Percentiles rank a stretch among this genome's conserved stretches.
Conservation (phyloP, 1,140 invertebrate species). For the Tribolium madens region DNA sequence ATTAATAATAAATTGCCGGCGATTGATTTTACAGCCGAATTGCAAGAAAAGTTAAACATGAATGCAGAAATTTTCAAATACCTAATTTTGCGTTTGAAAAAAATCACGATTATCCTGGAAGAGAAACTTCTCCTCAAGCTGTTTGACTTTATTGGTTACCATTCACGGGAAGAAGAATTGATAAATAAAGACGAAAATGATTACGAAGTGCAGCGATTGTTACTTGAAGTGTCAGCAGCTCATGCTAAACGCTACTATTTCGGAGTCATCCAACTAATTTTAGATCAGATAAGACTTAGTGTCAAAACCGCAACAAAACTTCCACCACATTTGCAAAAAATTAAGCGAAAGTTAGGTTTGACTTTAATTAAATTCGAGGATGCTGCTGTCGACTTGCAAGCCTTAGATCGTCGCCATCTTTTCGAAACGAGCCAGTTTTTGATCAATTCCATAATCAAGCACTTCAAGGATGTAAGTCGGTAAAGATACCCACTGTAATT, state of each 20-base stretch:
- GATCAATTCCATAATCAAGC: constrained; percentile 80
- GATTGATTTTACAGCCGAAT: constrained; percentile 75
- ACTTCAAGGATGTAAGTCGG: constrained; percentile 81
- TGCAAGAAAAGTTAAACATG: constrained; percentile 77
- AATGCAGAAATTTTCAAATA: constrained; percentile 86
- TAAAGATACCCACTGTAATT: neutral
- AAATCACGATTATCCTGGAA: constrained; percentile 87
- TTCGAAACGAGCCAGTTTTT: constrained; percentile 90
- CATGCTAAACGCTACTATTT: constrained; percentile 92
- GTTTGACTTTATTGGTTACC: constrained; percentile 75
- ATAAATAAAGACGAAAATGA: constrained; percentile 78
- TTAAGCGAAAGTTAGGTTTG: constrained; percentile 89
- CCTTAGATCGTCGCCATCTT: constrained; percentile 85
- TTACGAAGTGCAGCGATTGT: constrained; percentile 79
- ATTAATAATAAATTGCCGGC: constrained; percentile 68
- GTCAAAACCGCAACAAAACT: constrained; percentile 87
- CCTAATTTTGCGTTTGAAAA: constrained; percentile 84
- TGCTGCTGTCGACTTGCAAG: constrained; percentile 91
- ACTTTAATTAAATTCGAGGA: constrained; percentile 97
- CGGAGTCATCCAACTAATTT: constrained; percentile 83
- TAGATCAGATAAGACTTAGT: constrained; percentile 84
- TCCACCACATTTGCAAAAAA: constrained; percentile 76
- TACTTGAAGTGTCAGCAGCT: constrained; percentile 83
- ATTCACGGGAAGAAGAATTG: constrained; percentile 69
- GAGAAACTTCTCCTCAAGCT: constrained; percentile 90